Evolutionary conservation across 2,797 vertebrate species (phyloP).

Genomic region (Taenioides sp.): DNA sequence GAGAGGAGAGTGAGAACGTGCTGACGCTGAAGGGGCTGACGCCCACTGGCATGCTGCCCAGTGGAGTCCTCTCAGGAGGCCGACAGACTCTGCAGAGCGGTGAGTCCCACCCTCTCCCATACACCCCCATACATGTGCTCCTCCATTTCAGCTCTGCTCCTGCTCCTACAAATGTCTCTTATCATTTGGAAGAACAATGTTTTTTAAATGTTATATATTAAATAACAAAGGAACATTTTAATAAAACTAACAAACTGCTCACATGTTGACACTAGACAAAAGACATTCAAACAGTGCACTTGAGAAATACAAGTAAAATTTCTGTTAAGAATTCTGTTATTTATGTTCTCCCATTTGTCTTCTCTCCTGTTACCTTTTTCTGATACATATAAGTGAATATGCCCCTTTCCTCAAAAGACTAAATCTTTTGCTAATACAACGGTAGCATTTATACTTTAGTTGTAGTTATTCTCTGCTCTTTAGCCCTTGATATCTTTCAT

Average conservation of each 20-base stretch:
- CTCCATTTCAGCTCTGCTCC: slow-evolving; percentile 22
- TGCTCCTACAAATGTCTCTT: slow-evolving; percentile 11
- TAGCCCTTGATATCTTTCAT: slow-evolving; percentile 20
- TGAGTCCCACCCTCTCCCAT: slow-evolving; percentile 59
- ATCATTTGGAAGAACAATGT: neutral
- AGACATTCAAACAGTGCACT: neutral
- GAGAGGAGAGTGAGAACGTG: slow-evolving; percentile 87
- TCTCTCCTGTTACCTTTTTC: neutral
- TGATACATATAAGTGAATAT: neutral
- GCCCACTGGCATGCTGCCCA: slow-evolving; percentile 85
- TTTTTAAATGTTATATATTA: neutral
- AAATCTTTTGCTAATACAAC: neutral
- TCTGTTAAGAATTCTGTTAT: neutral
- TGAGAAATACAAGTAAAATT: neutral
- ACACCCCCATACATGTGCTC: slow-evolving; percentile 25
- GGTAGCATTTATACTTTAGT: neutral
- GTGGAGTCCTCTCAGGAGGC: slow-evolving; percentile 83
- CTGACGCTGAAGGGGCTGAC: slow-evolving; percentile 85
- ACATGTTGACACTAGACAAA: neutral
- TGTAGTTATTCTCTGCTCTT: slow-evolving; percentile 20
- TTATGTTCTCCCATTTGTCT: neutral
- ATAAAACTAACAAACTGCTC: no score
- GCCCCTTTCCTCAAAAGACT: neutral
- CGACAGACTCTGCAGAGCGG: slow-evolving; percentile 85
- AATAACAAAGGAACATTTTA: no score